Evolutionary conservation across 1,140 invertebrate species (phyloP), one percentile per base, ranked within the genome.

Genomic region (Notospermus geniculatus): DNA sequence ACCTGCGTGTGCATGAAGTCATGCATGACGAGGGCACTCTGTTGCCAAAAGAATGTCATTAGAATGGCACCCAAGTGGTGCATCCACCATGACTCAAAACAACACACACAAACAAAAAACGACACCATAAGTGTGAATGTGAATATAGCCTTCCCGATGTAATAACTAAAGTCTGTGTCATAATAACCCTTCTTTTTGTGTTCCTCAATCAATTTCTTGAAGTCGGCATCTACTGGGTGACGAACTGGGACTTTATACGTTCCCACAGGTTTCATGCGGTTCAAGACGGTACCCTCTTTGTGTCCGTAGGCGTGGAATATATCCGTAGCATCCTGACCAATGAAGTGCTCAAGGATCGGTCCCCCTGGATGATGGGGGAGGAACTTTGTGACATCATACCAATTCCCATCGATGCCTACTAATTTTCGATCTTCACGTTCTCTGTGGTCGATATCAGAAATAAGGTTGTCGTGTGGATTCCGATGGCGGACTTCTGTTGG

Each of bases 351-450:
- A 15, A 63, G 62, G 17, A 63, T 50, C 29, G 56, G 43, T 9
- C 62, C 62, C 11, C 62, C 62, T 2, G 62, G 62, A 41, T 63
- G 62, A 28, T 54, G 23, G 15, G 29, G 28, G 15, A 61, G 27
- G 57, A 63, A 63, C 5, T 63, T 53, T 2, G 62, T 63, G 19
- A 63, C 57, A 25, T 63, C 62, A 30, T 63, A 63, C 62, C 62
- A 63, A 25, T 54, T 28, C 2, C 62, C 62, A 39, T 63, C 57
- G 23, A 63, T 54, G 27, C 62, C 62, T 5, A 63, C 30, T 13
- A 61, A 17, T 29, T 58, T 43, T 28, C 32, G 32, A 36, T 55
- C 29, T 55, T 29, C 53, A n/a, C 29, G 53, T n/a, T 55, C 29
- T 5, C n/a, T 4, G 9, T 52, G n/a, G n/a, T 52, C 46, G 9